These are phyloP conservation scores for Sapajus apella DNA, from an alignment of 2,113 vertebrate species.

Conservation along the genomic window DNA sequence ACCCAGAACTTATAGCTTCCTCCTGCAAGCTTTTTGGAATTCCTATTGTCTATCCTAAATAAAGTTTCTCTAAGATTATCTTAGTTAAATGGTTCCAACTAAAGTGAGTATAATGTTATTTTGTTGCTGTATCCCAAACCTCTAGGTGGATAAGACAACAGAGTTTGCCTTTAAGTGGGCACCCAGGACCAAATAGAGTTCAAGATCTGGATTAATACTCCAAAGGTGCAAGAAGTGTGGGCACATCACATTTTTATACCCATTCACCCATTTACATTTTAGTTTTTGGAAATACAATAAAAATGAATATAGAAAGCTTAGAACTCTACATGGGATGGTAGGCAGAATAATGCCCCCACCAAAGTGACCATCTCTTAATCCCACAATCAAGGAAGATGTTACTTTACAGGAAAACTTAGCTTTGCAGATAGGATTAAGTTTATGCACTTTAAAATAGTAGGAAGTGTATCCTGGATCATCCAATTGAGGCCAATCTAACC, in stretches of 20 bases:
- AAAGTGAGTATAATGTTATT: background rate
- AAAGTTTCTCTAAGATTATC: background rate
- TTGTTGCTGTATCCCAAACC: background rate
- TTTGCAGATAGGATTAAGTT: background rate
- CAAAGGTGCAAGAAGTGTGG: background rate
- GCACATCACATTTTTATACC: no score
- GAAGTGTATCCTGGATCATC: background rate
- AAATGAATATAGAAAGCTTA: background rate
- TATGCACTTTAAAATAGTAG: background rate
- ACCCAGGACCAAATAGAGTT: background rate
- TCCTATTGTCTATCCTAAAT: background rate
- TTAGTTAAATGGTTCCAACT: background rate
- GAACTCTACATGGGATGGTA: background rate
- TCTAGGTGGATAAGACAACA: background rate
- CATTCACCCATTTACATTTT: background rate
- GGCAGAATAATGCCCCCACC: background rate
- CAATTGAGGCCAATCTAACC: no score
- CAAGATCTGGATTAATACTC: background rate
- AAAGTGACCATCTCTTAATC: no score
- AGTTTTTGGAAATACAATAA: background rate
- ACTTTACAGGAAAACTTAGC: no score
- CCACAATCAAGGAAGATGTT: background rate
- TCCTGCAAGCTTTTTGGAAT: background rate
- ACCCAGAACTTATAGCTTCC: background rate
- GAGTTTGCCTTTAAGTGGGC: background rate